Evolutionary conservation across 2,888 invertebrate species (phyloP).

Genomic region (Zootermopsis nevadensis): DNA sequence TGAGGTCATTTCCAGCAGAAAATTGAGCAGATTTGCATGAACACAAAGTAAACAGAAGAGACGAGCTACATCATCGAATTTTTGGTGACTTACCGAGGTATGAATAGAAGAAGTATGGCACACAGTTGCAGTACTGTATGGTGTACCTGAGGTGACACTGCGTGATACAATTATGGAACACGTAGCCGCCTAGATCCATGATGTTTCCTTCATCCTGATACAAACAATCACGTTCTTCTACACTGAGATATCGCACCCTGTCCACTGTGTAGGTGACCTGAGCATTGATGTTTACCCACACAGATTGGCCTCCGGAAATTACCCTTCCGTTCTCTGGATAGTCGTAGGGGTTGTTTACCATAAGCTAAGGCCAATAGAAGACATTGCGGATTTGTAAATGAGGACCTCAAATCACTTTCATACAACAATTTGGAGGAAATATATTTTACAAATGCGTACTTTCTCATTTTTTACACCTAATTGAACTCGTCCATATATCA

Average conservation of each 20-base stretch:
- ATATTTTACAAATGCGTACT: too few relatives aligned
- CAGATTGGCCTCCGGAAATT: background rate
- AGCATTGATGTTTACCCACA: background rate
- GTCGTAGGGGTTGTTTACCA: slow-evolving; percentile 1
- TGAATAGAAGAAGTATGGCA: slow-evolving; percentile 29
- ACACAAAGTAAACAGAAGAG: too few relatives aligned
- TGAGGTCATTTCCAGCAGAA: too few relatives aligned
- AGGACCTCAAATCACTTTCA: too few relatives aligned
- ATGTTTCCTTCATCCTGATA: slow-evolving; percentile 17
- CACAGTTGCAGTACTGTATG: slow-evolving; percentile 26
- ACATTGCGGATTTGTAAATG: background rate
- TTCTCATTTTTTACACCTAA: too few relatives aligned
- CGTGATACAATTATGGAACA: background rate
- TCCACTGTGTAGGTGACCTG: slow-evolving; percentile 25
- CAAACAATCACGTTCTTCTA: background rate
- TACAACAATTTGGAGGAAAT: too few relatives aligned
- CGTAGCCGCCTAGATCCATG: slow-evolving; percentile 27
- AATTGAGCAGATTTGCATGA: too few relatives aligned
- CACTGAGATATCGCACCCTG: background rate
- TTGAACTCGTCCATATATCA: too few relatives aligned
- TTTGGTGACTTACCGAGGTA: background rate
- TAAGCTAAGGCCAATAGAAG: background rate
- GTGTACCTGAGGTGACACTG: slow-evolving; percentile 21
- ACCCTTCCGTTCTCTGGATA: slow-evolving; percentile 2
- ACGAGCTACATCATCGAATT: background rate